Conservation (phyloP, 1,140 invertebrate genomes). For the Ruditapes philippinarum region DNA sequence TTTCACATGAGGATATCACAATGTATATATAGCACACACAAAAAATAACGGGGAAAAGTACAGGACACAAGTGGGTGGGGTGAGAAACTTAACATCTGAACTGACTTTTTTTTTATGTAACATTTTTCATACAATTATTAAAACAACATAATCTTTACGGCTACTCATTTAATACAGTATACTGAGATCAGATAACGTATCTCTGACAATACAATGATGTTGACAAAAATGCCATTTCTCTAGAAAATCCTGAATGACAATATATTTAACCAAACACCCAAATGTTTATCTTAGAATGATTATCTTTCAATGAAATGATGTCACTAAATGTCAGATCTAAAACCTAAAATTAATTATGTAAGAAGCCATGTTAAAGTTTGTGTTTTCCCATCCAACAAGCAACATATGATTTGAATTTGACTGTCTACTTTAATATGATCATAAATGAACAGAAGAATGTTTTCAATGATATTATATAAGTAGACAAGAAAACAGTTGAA, state of each 20-base stretch:
- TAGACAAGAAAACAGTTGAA: too few species aligned
- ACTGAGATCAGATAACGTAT: neutral
- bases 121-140: neutral
- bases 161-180: neutral
- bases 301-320: neutral
- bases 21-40: slow-evolving; percentile 33
- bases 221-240: neutral
- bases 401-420: too few species aligned
- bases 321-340: neutral
- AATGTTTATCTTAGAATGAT: neutral
- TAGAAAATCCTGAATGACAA: neutral
- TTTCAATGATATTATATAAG: too few species aligned
- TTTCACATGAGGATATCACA: slow-evolving; percentile 11
- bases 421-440: too few species aligned
- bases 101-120: neutral
- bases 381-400: too few species aligned
- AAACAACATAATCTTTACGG: neutral
- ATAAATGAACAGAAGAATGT: too few species aligned
- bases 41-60: neutral
- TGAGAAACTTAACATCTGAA: neutral
- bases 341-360: neutral
- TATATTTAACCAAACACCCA: neutral
- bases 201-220: neutral
- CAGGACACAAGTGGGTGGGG: neutral
- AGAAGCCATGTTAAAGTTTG: too few species aligned